Evolutionary conservation across 2,888 invertebrate species (phyloP).

Genomic region (Conomelus anceps): DNA sequence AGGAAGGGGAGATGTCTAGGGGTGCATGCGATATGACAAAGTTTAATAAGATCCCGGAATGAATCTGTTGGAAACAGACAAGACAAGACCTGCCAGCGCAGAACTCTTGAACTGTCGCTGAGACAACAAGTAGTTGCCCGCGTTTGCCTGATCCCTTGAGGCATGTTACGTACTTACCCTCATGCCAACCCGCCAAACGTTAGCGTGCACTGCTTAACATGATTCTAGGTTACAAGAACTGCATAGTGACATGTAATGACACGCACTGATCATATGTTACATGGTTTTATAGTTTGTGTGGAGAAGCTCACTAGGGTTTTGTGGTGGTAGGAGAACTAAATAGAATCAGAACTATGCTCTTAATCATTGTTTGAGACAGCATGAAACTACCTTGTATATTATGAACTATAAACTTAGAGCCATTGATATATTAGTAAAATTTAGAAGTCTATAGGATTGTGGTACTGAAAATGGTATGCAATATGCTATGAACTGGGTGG

Average conservation of each 20-base stretch:
- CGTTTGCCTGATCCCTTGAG: neutral
- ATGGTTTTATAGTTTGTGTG: neutral
- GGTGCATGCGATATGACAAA: constrained; percentile 21
- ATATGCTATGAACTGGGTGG: too few relatives aligned
- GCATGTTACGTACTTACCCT: neutral
- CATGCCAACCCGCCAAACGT: neutral
- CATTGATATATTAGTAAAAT: too few relatives aligned
- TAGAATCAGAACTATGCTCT: neutral
- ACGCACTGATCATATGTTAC: neutral
- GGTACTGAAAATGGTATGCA: too few relatives aligned
- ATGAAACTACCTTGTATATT: neutral
- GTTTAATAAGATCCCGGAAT: constrained; percentile 26
- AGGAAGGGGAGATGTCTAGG: neutral
- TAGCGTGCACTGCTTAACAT: too few relatives aligned
- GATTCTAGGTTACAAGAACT: neutral
- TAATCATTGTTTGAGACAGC: neutral
- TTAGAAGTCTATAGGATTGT: too few relatives aligned
- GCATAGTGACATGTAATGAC: neutral
- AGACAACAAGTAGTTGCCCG: neutral
- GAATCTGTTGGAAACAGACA: constrained; percentile 25
- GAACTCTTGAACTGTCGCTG: neutral
- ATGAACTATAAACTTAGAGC: neutral
- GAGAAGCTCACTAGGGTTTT: neutral
- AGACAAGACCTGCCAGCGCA: neutral
- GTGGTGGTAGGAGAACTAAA: neutral